These are phyloP conservation scores for Enteromius mattozi DNA, from an alignment of 2,797 vertebrate genomes.

Conservation along the genomic window DNA sequence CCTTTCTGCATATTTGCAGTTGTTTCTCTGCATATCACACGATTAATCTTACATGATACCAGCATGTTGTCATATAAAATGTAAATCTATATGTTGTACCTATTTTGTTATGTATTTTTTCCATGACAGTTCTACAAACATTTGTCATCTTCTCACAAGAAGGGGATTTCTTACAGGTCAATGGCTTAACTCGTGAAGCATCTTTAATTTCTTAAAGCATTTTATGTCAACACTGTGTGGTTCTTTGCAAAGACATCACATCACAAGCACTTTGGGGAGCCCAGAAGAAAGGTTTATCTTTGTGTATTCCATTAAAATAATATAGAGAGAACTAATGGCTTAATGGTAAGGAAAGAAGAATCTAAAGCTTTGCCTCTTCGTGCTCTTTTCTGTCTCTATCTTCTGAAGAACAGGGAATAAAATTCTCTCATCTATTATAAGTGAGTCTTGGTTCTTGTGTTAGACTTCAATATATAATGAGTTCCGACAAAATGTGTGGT, in stretches of 20 bases:
- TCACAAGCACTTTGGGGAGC: slow-evolving; percentile 19
- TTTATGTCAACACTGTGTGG: not conserved
- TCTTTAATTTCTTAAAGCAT: slow-evolving; percentile 3
- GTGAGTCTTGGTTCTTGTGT: slow-evolving; percentile 41
- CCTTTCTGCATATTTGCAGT: slow-evolving; percentile 36
- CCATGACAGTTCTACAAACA: not conserved
- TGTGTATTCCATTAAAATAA: slow-evolving; percentile 15
- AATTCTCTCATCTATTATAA: slow-evolving; percentile 31
- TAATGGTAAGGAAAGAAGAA: slow-evolving; percentile 29
- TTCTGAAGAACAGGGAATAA: slow-evolving; percentile 35
- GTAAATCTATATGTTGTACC: not conserved
- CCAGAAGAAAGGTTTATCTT: not conserved
- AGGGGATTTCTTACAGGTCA: not conserved
- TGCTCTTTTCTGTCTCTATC: slow-evolving; percentile 32
- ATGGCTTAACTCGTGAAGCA: not conserved
- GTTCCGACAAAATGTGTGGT: slow-evolving; percentile 38
- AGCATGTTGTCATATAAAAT: not conserved
- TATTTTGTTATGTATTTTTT: not conserved
- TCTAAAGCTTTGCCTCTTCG: slow-evolving; percentile 10
- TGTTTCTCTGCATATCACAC: slow-evolving; percentile 43
- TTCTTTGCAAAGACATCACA: slow-evolving; percentile 2
- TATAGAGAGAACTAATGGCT: slow-evolving; percentile 8
- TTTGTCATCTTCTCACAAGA: not conserved
- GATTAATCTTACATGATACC: not conserved
- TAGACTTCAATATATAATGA: slow-evolving; percentile 43